Evolutionary conservation across 2,113 vertebrate species (phyloP).

Genomic region (Poeciliopsis occidentalis): DNA sequence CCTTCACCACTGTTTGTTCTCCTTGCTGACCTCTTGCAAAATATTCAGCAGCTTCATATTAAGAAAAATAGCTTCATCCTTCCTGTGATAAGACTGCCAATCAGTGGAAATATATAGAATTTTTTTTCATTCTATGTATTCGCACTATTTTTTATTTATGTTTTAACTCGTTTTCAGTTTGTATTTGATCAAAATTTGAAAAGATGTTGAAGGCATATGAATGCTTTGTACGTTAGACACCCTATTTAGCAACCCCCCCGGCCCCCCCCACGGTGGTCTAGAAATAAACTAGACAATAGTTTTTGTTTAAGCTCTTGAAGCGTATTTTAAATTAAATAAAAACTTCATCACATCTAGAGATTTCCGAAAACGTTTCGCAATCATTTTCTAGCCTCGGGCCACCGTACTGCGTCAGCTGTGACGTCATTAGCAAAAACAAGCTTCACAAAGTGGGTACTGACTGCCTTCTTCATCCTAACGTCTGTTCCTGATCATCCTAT

Average conservation of each 20-base stretch:
- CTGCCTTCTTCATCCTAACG: neutral
- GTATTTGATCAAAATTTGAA: no score
- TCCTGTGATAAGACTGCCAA: neutral
- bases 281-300: neutral
- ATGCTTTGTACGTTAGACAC: no score
- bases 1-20: neutral
- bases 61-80: neutral
- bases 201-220: no score
- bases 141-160: no score
- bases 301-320: neutral
- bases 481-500: neutral
- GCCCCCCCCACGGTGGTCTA: neutral
- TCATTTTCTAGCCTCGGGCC: constrained; percentile 1
- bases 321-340: neutral
- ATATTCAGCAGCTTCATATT: neutral
- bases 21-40: neutral
- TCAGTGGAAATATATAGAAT: no score
- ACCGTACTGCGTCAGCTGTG: constrained; percentile 54
- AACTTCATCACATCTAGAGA: neutral
- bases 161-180: no score
- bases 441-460: neutral
- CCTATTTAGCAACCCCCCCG: neutral
- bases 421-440: constrained; percentile 67
- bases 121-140: no score
- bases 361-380: constrained; percentile 48